A percentile compares a stretch with the other conserved stretches of the same genome.
Conservation (phyloP, 2,113 vertebrate genomes). For the Daboia siamensis region DNA sequence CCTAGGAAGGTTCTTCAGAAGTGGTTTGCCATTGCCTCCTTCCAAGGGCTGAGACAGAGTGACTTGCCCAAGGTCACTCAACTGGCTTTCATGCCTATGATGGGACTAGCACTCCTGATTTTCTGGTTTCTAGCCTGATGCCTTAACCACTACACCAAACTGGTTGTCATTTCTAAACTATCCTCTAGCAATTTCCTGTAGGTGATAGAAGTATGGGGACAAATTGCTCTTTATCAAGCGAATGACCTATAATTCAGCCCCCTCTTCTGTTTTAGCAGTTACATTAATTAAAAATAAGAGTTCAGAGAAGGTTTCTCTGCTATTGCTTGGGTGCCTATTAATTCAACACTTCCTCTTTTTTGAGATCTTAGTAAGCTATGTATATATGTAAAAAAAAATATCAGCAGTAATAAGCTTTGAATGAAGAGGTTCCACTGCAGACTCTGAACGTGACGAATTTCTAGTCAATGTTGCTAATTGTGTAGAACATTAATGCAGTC, state of each 20-base stretch:
- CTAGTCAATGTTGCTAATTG: slow-evolving; percentile 41
- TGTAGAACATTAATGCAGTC: slow-evolving; percentile 30
- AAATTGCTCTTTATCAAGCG: slow-evolving; percentile 25
- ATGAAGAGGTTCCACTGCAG: slow-evolving; percentile 39
- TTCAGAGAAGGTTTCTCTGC: slow-evolving; percentile 44
- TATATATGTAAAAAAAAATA: slow-evolving; percentile 19
- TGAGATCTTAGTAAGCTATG: slow-evolving; percentile 32
- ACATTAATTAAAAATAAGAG: slow-evolving; percentile 48
- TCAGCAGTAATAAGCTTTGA: slow-evolving; percentile 49
- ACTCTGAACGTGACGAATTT: slow-evolving; percentile 45
- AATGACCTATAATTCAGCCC: slow-evolving; percentile 33
- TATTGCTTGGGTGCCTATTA: slow-evolving; percentile 29
- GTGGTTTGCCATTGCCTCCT: not conserved
- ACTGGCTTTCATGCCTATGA: not conserved
- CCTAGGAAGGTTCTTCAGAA: not conserved
- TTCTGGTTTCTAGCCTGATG: not conserved
- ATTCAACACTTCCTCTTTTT: slow-evolving; percentile 46
- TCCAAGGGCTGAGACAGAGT: not conserved
- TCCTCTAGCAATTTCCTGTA: not conserved
- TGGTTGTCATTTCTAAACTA: not conserved
- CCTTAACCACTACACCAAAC: not conserved
- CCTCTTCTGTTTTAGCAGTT: slow-evolving; percentile 23
- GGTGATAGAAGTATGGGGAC: not conserved
- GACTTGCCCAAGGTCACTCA: not conserved
- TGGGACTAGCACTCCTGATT: not conserved